Evolutionary conservation across 2,888 invertebrate species (phyloP).

Genomic region (Spisula subtruncata): DNA sequence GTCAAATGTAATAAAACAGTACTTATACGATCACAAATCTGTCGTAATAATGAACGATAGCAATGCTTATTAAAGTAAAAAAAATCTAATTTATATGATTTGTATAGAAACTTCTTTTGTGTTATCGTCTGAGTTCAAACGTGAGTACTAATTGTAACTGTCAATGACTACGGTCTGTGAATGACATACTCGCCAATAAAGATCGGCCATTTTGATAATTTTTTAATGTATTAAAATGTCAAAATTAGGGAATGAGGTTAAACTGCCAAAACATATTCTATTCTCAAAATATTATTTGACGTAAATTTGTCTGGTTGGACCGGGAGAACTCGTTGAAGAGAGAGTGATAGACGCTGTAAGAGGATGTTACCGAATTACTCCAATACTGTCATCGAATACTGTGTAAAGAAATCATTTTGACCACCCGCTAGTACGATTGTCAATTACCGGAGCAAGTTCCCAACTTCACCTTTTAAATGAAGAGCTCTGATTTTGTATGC

Average conservation of each 20-base stretch:
- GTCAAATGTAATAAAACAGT: conserved; percentile 1
- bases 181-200: not conserved
- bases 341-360: not conserved
- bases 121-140: not conserved
- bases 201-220: conserved; percentile 1
- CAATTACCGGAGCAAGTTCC: conserved; percentile 6
- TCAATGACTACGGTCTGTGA: not conserved
- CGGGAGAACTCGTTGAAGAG: not conserved
- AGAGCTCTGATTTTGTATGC: conserved; percentile 21
- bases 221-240: conserved; percentile 5
- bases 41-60: not conserved
- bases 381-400: not conserved
- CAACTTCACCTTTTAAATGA: not conserved
- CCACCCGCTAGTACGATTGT: not conserved
- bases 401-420: not conserved
- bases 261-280: not conserved
- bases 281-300: not conserved
- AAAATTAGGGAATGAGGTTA: not conserved
- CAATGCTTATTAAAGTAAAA: not conserved
- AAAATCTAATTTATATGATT: not conserved
- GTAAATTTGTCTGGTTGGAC: not conserved
- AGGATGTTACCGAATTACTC: not conserved
- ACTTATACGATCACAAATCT: not conserved
- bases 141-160: not conserved
- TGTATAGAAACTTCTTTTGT: not conserved